phyloP scores from a whole-genome alignment of 1,140 invertebrate species.

The Brachionus angularis region DNA sequence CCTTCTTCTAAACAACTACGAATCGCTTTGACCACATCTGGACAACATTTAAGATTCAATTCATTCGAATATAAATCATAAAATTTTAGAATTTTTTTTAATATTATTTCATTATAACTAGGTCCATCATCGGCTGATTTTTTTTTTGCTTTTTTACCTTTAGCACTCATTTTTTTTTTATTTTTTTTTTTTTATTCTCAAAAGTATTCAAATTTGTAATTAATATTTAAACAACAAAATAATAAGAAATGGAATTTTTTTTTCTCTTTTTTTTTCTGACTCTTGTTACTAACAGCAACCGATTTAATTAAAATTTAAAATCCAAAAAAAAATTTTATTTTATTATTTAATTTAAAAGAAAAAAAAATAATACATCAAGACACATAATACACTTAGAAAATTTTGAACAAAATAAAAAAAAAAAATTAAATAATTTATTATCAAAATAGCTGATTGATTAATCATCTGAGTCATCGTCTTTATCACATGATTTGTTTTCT shows the following conservation, averaged over 20 bases:
- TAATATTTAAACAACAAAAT: no score
- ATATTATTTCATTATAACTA: conserved; percentile 1
- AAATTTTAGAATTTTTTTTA: conserved; percentile 25
- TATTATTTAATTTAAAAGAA: no score
- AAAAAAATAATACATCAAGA: no score
- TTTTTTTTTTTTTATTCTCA: conserved; percentile 6
- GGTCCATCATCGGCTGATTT: conserved; percentile 6
- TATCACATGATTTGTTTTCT: background rate
- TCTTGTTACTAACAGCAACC: no score
- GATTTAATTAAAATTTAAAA: no score
- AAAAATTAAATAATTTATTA: background rate
- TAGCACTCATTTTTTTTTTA: conserved; percentile 31
- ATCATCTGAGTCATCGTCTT: conserved; percentile 15
- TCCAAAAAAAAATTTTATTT: no score
- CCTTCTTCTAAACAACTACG: conserved; percentile 20
- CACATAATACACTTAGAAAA: no score
- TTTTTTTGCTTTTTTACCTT: conserved; percentile 13
- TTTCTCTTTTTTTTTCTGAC: no score
- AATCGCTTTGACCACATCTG: conserved; percentile 18
- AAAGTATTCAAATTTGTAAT: no score
- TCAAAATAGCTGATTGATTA: background rate
- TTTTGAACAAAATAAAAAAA: background rate
- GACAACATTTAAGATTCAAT: background rate
- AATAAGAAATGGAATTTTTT: no score
- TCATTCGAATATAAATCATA: conserved; percentile 17